Percentiles rank a stretch among this genome's conserved stretches.
Evolutionary conservation across 2,797 vertebrate species (phyloP).

Genomic region (Meriones psammophilus): DNA sequence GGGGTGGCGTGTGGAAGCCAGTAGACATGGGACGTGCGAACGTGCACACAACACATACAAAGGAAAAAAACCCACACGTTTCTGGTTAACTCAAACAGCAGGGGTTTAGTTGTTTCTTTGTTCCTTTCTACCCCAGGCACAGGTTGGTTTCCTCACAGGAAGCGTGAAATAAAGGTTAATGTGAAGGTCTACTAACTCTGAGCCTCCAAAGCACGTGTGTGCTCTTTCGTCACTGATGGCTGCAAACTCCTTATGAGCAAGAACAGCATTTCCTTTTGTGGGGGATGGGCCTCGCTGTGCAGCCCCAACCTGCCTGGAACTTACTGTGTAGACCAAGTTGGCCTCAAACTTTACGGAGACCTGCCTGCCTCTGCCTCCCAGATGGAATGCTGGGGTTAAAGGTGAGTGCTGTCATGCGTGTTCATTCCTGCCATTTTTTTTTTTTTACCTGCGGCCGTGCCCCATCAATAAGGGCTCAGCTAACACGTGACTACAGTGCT

Average conservation of each 20-base stretch:
- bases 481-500: background rate
- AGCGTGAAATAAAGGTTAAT: background rate
- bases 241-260: background rate
- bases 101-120: background rate
- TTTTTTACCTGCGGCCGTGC: too few species aligned
- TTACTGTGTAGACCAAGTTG: background rate
- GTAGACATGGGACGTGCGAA: background rate
- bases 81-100: background rate
- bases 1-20: background rate
- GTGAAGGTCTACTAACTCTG: background rate
- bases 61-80: background rate
- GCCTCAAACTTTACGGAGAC: background rate
- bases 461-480: background rate
- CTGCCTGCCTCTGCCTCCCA: background rate
- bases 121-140: background rate
- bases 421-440: background rate
- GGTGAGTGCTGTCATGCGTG: accelerated
- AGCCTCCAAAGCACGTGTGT: background rate
- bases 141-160: background rate
- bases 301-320: background rate
- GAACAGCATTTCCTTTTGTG: background rate
- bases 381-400: background rate
- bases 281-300: background rate
- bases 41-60: background rate
- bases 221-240: background rate